Base-by-base conservation (phyloP, 2,888 invertebrate genomes). In the Rhamnusium bicolor region DNA sequence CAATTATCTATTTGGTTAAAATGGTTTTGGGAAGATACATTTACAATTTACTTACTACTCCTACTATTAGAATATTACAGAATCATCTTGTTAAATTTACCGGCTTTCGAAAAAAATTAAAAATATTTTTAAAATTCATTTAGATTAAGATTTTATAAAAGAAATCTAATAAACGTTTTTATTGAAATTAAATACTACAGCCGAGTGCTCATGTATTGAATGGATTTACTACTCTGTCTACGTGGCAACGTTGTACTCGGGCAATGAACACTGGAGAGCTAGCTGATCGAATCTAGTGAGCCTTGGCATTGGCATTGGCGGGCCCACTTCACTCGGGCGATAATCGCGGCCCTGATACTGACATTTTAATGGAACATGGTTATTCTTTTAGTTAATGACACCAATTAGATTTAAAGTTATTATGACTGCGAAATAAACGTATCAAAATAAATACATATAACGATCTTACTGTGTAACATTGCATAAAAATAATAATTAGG, bases 341-440 rank as follows among this genome's bases (percentile, higher is more conserved):
- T 75, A 69, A 75, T 71, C 73, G 61, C 67, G 74, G 54, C 74
- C 74, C 68, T 74, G 77, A 78, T 75, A 69, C 62, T 76, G 73
- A 84, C 65, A 68, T 68, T 75, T 77, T 77, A 77, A 84, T 82
- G 82, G 84, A 83, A 84, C 82, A 82, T 76, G 84, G 77, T 82
- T 83, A 82, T 84, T 84, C 83, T 84, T 81, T 84, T 82, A 84
- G 80, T 80, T 80, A 79, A 81, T 77, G 77, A 77, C 77, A 73
- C 73, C 79, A 80, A 80, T 79, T 78, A 76, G 73, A 72, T 74
- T 12, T 18, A 18, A 53, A 65, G 32, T 65, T 65, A 65, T 53
- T 65, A 49, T 53, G 29, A 65, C 47, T 61, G 16, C 1, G 51
- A 18, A 19, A 51, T 51, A 16, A 51, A 18, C 51, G 19, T 18